Evolutionary conservation across 2,888 invertebrate species (phyloP).

Genomic region (Lepidonotus clava): DNA sequence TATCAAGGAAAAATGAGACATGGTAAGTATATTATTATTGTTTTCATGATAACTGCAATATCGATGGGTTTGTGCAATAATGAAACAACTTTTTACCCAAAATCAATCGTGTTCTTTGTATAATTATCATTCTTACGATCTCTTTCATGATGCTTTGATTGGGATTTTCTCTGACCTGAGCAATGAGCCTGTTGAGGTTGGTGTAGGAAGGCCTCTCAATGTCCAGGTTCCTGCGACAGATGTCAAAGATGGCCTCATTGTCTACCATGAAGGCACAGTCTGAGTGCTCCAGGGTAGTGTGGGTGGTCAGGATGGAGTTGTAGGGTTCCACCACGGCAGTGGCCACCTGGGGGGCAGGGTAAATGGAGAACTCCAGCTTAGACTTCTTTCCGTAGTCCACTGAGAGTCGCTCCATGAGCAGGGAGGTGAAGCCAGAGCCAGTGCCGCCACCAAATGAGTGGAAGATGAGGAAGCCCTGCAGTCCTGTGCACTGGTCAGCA

Average conservation of each 20-base stretch:
- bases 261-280: slow-evolving; percentile 88
- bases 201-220: slow-evolving; percentile 93
- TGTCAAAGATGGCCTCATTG: slow-evolving; percentile 73
- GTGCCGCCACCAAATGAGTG: slow-evolving; percentile 94
- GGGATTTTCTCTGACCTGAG: slow-evolving; percentile 57
- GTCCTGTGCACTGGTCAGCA: slow-evolving; percentile 89
- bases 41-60: not conserved
- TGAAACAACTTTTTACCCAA: not conserved
- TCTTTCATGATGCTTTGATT: not conserved
- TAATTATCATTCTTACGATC: slow-evolving; percentile 27
- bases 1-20: not conserved
- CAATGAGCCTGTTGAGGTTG: slow-evolving; percentile 85
- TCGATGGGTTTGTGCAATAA: not conserved
- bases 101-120: not conserved
- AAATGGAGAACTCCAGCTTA: slow-evolving; percentile 93
- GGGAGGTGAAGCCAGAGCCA: slow-evolving; percentile 93
- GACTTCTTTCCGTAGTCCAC: slow-evolving; percentile 93
- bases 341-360: slow-evolving; percentile 93
- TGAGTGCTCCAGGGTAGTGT: slow-evolving; percentile 94
- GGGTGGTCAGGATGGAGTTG: slow-evolving; percentile 81
- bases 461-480: slow-evolving; percentile 91
- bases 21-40: not conserved
- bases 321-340: slow-evolving; percentile 83
- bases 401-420: slow-evolving; percentile 91
- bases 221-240: slow-evolving; percentile 58